These are phyloP conservation scores for western clawed frog (Xenopus tropicalis) DNA, from an alignment of 2,113 vertebrate genomes.

Conservation along the genomic window DNA sequence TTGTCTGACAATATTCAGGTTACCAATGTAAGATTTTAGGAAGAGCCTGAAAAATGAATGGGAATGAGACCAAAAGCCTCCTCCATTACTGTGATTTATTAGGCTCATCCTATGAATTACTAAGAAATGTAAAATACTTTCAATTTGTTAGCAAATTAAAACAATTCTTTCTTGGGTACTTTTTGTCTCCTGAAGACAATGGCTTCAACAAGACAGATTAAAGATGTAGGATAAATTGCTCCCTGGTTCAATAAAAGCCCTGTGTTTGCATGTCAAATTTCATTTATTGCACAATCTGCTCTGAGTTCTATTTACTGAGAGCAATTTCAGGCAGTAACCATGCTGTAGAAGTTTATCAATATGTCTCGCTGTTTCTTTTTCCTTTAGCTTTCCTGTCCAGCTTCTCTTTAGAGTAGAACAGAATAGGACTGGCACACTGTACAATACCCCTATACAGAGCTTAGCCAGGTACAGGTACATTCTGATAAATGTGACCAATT, in stretches of 20 bases:
- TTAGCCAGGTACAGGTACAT: not conserved
- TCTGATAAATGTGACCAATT: not conserved
- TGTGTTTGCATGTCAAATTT: conserved; percentile 42
- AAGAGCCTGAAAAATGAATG: too few species aligned
- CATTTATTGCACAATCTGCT: conserved; percentile 42
- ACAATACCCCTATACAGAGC: not conserved
- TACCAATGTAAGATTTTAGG: too few species aligned
- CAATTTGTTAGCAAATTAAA: conserved; percentile 37
- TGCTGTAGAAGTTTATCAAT: conserved; percentile 41
- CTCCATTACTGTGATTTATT: too few species aligned
- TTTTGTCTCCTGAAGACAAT: conserved; percentile 8
- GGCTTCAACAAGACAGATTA: conserved; percentile 31
- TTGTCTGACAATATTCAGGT: too few species aligned
- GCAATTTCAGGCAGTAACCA: conserved; percentile 29
- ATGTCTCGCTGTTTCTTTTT: conserved; percentile 22
- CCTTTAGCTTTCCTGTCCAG: conserved; percentile 4
- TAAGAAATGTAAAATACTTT: not conserved
- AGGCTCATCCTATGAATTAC: not conserved
- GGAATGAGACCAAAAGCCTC: too few species aligned
- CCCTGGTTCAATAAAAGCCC: conserved; percentile 34
- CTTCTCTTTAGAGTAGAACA: too few species aligned
- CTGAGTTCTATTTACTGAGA: conserved; percentile 33
- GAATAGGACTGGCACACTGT: too few species aligned
- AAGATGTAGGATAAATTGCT: conserved; percentile 43
- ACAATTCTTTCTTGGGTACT: conserved; percentile 27